Conservation (phyloP, 2,113 vertebrate species). For the Esox niger region DNA sequence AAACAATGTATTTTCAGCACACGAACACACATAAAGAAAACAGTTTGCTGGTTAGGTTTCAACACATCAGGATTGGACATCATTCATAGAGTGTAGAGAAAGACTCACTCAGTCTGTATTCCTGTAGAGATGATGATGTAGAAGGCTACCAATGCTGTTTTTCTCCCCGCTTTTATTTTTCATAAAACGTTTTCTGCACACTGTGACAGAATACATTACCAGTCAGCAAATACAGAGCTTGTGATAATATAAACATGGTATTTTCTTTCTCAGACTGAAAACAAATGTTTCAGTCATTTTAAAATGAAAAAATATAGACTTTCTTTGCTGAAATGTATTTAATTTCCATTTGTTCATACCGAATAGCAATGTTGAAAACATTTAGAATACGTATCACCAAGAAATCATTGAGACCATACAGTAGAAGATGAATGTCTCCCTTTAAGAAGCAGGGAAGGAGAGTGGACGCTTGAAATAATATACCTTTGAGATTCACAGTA, state of each 20-base stretch:
- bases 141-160: not conserved
- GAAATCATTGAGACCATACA: constrained; percentile 9
- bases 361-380: not conserved
- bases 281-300: not conserved
- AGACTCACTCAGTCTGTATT: constrained; percentile 11
- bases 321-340: not conserved
- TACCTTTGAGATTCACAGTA: too few species aligned
- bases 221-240: constrained; percentile 1
- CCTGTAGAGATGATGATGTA: constrained; percentile 17
- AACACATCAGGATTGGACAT: constrained; percentile 21
- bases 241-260: constrained; percentile 37
- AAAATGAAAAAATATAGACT: not conserved
- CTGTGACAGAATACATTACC: constrained; percentile 11
- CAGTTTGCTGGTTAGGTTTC: constrained; percentile 7
- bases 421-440: too few species aligned
- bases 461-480: too few species aligned
- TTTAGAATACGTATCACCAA: too few species aligned
- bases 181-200: too few species aligned
- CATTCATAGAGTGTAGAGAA: not conserved
- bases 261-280: constrained; percentile 48
- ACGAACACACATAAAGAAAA: constrained; percentile 23
- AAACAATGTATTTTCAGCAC: constrained; percentile 11
- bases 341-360: not conserved
- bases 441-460: too few species aligned
- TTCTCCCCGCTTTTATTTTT: too few species aligned